Evolutionary conservation across 2,888 invertebrate genomes (phyloP), one percentile per base, ranked within the genome.

Genomic region (Hypsopygia costalis): DNA sequence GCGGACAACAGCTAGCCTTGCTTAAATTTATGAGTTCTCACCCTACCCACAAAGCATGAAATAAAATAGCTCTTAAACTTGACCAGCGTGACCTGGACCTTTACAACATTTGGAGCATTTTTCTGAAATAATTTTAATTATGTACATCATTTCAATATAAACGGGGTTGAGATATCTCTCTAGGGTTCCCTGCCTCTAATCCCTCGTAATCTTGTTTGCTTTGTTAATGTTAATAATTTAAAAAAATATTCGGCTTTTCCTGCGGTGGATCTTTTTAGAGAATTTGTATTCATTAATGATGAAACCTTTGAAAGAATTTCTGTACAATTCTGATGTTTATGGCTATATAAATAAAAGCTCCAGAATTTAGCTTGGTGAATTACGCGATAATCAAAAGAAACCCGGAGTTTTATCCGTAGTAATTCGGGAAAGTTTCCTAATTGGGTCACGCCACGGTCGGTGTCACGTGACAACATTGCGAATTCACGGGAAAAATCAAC

Each of bases 391-490:
- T 29, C 11, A 30, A 10, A 20, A 10, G 8, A 30, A 29, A 21
- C n/a, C 7, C 10, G 2, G 11, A 29, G 8, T 20, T 36, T 30
- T 29, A 22, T 10, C 5, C 20, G 3, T 9, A 29, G 8, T 22
- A 31, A 30, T 55, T 55, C 53, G 51, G 43, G 43, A 60, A 66
- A 66, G 48, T 67, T 64, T 53, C 49, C 51, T 61, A 69, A 69
- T 67, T 69, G 57, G 62, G 62, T 59, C 62, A 58, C 56, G 60
- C 52, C 53, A 38, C 31, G 29, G 12, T 36, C 16, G 4, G 16
- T 16, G 2, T 16, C 16, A 16, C 4, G 16, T 16, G 16, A n/a
- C n/a, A n/a, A n/a, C n/a, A n/a, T n/a, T n/a, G n/a, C n/a, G n/a
- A n/a, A n/a, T n/a, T n/a, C n/a, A n/a, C n/a, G n/a, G n/a, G n/a